These are phyloP conservation scores for Hymenopus coronatus DNA, from an alignment of 2,888 invertebrate genomes.

Conservation along the genomic window DNA sequence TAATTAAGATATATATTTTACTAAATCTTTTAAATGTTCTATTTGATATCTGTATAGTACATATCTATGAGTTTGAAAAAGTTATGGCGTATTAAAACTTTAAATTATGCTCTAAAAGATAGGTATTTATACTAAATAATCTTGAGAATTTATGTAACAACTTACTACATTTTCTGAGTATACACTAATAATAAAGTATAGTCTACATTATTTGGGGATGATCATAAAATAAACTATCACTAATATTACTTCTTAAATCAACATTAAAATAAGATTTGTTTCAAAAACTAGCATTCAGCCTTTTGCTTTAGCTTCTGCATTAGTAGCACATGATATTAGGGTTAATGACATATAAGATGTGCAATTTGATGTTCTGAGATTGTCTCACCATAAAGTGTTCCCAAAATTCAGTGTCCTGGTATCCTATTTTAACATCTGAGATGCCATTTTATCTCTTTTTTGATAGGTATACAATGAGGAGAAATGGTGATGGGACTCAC, in stretches of 20 bases:
- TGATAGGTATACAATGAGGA: slow-evolving; percentile 40
- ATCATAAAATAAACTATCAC: not conserved
- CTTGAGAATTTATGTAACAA: not conserved
- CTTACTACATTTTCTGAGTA: not conserved
- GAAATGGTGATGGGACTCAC: slow-evolving; percentile 43
- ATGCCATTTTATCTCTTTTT: not conserved
- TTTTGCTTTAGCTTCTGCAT: not conserved
- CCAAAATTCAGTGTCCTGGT: not conserved
- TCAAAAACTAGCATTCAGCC: not conserved
- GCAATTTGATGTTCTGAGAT: not conserved
- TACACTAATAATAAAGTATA: not conserved
- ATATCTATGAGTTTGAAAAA: too few relatives aligned
- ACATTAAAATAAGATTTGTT: too few relatives aligned
- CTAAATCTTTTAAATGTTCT: too few relatives aligned
- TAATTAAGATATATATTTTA: too few relatives aligned
- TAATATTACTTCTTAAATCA: not conserved
- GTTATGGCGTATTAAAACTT: too few relatives aligned
- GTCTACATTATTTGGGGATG: not conserved
- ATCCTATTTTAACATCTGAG: not conserved
- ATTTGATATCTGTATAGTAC: too few relatives aligned
- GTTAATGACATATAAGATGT: not conserved
- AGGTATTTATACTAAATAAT: not conserved
- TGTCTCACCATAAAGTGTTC: not conserved
- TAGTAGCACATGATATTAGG: not conserved
- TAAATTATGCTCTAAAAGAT: too few relatives aligned